A percentile compares a stretch with the other conserved stretches of the same genome.
These are phyloP conservation scores for Dendrocopos noguchii DNA, from an alignment of 2,113 vertebrate genomes.

Conservation along the genomic window DNA sequence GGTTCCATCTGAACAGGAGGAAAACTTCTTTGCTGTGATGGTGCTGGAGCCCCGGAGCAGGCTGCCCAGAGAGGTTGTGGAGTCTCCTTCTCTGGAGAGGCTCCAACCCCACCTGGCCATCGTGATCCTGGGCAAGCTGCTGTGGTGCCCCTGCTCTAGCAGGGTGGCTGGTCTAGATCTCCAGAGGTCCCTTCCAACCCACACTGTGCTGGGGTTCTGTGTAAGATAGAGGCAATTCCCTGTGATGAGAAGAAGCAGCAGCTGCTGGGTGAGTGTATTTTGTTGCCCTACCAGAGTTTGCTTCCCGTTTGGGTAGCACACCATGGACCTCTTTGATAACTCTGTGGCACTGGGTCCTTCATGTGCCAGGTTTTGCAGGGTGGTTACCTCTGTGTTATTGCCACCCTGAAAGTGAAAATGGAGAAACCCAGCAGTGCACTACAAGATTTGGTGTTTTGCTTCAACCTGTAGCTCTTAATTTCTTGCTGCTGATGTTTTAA, in stretches of 20 bases:
- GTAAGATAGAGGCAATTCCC: neutral
- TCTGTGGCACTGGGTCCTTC: neutral
- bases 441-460: neutral
- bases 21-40: too few species aligned
- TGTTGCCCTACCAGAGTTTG: neutral
- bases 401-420: neutral
- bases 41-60: too few species aligned
- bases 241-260: neutral
- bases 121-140: too few species aligned
- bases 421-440: neutral
- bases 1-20: too few species aligned
- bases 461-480: neutral
- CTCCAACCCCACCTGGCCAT: too few species aligned
- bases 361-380: neutral
- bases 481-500: neutral
- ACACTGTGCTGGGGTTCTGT: neutral
- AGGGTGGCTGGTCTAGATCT: too few species aligned
- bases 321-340: neutral
- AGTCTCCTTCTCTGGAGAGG: too few species aligned
- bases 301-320: neutral
- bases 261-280: neutral
- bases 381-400: neutral
- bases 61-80: too few species aligned
- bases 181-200: too few species aligned
- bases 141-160: too few species aligned